These are phyloP conservation scores for Formica selysi DNA, from an alignment of 1,140 invertebrate genomes.

Conservation along the genomic window DNA sequence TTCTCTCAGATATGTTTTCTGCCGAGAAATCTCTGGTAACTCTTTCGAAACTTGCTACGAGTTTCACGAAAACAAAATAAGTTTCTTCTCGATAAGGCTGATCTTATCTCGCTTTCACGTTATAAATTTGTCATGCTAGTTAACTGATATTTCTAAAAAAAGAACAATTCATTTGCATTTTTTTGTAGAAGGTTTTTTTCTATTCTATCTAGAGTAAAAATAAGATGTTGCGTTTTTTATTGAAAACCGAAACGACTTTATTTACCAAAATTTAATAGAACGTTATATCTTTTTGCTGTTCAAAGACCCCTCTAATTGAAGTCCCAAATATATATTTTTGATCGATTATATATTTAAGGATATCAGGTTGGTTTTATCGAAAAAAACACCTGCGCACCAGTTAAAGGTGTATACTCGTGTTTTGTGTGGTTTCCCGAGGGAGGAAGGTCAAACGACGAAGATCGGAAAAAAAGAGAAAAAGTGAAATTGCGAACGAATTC, in stretches of 20 bases:
- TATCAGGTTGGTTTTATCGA: neutral
- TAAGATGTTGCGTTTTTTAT: too few species aligned
- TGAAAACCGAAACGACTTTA: neutral
- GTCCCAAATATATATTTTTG: too few species aligned
- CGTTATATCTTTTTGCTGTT: neutral
- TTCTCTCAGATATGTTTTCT: too few species aligned
- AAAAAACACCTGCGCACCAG: neutral
- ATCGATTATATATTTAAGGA: neutral
- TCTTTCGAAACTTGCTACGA: neutral
- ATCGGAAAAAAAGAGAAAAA: slow-evolving; percentile 7
- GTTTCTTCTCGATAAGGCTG: neutral
- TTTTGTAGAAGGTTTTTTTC: too few species aligned
- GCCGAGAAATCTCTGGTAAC: neutral
- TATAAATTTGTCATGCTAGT: neutral
- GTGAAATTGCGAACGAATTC: slow-evolving; percentile 13
- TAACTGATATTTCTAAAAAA: neutral
- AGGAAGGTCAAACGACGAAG: neutral
- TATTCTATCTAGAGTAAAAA: too few species aligned
- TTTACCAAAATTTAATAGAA: neutral
- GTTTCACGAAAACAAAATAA: slow-evolving; percentile 2
- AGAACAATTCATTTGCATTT: neutral
- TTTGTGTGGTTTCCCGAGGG: neutral
- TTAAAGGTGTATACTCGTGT: neutral
- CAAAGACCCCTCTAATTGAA: neutral
- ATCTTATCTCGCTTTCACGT: neutral